A percentile compares a stretch with the other conserved stretches of the same genome.
Conservation (phyloP, 2,888 invertebrate genomes). For the Aquatica leii region DNA sequence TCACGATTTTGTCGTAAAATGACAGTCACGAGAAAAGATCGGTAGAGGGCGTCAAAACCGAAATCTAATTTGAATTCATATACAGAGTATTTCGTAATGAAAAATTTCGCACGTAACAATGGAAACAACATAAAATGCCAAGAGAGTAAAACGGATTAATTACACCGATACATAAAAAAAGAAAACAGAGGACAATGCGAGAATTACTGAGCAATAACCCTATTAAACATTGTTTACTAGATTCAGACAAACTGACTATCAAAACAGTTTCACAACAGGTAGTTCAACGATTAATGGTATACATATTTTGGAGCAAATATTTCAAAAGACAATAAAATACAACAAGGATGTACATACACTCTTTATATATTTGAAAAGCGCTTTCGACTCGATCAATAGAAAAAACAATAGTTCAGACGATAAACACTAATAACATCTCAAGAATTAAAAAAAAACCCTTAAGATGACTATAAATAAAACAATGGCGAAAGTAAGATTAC, state of each 20-base stretch:
- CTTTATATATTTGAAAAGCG: not conserved
- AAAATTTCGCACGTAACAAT: too few relatives aligned
- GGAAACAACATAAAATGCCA: not conserved
- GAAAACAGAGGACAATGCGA: not conserved
- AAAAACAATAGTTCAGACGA: not conserved
- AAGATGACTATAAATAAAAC: too few relatives aligned
- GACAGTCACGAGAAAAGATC: too few relatives aligned
- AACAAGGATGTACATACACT: not conserved
- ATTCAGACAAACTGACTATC: too few relatives aligned
- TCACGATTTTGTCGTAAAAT: too few relatives aligned
- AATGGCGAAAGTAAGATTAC: not conserved
- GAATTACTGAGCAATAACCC: not conserved
- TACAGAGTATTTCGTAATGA: too few relatives aligned
- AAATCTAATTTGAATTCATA: too few relatives aligned
- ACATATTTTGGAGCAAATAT: too few relatives aligned
- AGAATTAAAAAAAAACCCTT: not conserved
- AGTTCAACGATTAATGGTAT: too few relatives aligned
- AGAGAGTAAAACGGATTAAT: not conserved
- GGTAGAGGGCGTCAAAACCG: too few relatives aligned
- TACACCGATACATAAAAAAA: not conserved
- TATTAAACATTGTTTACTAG: not conserved
- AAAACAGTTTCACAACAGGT: too few relatives aligned
- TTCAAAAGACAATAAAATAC: not conserved
- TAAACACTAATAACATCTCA: not conserved
- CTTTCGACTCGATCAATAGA: not conserved